Percentiles rank a stretch among this genome's conserved stretches.
These are phyloP conservation scores for Lepeophtheirus salmonis DNA, from an alignment of 1,140 invertebrate species.

Conservation along the genomic window DNA sequence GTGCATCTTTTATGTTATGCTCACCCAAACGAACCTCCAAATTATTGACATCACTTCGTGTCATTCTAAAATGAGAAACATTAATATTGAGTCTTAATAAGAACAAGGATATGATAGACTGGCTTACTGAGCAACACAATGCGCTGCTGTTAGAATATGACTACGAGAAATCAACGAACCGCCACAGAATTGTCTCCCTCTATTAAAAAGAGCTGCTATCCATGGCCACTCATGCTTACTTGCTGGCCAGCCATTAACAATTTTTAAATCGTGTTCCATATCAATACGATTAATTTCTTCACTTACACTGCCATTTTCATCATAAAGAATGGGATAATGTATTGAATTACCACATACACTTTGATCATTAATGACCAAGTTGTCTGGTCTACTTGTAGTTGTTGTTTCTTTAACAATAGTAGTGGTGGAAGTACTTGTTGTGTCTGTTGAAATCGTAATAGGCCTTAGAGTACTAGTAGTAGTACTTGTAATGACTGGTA, in stretches of 20 bases:
- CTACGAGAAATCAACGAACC: slow-evolving; percentile 60
- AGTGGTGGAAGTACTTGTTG: slow-evolving; percentile 20
- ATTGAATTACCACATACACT: slow-evolving; percentile 3
- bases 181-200: slow-evolving; percentile 65
- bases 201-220: slow-evolving; percentile 60
- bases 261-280: slow-evolving; percentile 34
- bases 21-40: slow-evolving; percentile 58
- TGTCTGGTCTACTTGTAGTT: background rate
- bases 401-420: slow-evolving; percentile 8
- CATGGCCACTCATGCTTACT: slow-evolving; percentile 63
- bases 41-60: slow-evolving; percentile 59
- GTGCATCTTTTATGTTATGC: slow-evolving; percentile 50
- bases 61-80: slow-evolving; percentile 45
- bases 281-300: slow-evolving; percentile 11
- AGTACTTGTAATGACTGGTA: slow-evolving; percentile 22
- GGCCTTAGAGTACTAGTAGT: slow-evolving; percentile 22
- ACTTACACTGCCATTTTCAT: slow-evolving; percentile 2
- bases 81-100: background rate
- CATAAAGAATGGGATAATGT: slow-evolving; percentile 7
- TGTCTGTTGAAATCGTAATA: slow-evolving; percentile 21
- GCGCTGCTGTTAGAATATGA: slow-evolving; percentile 70
- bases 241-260: slow-evolving; percentile 60
- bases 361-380: background rate
- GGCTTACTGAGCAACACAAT: slow-evolving; percentile 75
- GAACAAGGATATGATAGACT: too few relatives aligned